A percentile compares a stretch with the other conserved stretches of the same genome.
Conservation (phyloP, 2,888 invertebrate genomes). For the Germaria angustata region DNA sequence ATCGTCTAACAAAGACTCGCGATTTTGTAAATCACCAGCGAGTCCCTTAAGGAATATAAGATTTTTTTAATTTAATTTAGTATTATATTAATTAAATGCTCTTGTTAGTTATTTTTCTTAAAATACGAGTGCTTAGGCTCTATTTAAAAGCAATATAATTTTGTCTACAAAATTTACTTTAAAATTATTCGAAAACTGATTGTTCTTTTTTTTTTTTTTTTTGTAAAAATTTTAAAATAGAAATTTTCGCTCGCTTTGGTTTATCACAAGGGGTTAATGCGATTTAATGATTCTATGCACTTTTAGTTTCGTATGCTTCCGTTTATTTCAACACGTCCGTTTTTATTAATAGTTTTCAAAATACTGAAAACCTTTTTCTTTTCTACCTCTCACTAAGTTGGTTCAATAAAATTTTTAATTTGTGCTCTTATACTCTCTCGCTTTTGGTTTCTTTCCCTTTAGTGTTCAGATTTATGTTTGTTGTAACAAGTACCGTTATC, state of each 20-base stretch:
- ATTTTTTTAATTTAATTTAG: not conserved
- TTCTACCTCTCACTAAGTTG: not conserved
- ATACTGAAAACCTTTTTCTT: slow-evolving; percentile 40
- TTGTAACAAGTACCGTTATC: slow-evolving; percentile 21
- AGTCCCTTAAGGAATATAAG: slow-evolving; percentile 82
- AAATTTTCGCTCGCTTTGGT: not conserved
- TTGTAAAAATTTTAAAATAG: not conserved
- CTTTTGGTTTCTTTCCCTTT: not conserved
- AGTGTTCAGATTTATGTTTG: not conserved
- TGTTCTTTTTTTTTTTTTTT: not conserved
- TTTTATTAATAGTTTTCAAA: slow-evolving; percentile 48
- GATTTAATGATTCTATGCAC: not conserved
- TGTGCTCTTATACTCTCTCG: not conserved
- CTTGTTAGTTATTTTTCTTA: not conserved
- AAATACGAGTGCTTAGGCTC: not conserved
- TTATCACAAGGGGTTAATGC: not conserved
- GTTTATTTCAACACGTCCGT: slow-evolving; percentile 40
- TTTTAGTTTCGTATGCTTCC: slow-evolving; percentile 7
- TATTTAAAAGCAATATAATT: not conserved
- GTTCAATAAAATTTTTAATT: not conserved
- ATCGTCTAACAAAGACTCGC: slow-evolving; percentile 87
- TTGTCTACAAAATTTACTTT: not conserved
- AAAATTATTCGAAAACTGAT: not conserved
- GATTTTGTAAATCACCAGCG: slow-evolving; percentile 87
- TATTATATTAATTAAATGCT: not conserved